These are phyloP conservation scores for Stenichneumon culpator DNA, from an alignment of 2,888 invertebrate genomes.

Conservation along the genomic window DNA sequence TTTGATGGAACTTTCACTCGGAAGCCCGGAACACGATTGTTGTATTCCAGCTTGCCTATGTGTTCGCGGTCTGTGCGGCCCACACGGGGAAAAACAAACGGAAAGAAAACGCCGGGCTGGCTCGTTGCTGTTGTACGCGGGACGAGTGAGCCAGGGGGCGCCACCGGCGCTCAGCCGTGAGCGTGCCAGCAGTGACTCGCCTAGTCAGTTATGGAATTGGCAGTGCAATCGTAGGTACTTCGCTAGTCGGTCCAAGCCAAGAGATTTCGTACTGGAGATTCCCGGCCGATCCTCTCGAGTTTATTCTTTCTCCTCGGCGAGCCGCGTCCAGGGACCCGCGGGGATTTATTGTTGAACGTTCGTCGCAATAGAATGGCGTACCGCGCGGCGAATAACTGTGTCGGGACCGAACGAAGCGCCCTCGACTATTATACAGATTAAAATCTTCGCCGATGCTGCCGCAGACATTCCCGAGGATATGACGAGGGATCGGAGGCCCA, in stretches of 20 bases:
- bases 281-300: conserved; percentile 47
- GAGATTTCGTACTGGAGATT: conserved; percentile 48
- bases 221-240: conserved; percentile 30
- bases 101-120: conserved; percentile 12
- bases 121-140: neutral
- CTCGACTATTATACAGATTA: conserved; percentile 50
- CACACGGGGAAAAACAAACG: conserved; percentile 31
- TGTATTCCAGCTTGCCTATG: conserved; percentile 49
- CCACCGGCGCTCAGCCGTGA: neutral
- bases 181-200: conserved; percentile 31
- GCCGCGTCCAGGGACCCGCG: neutral
- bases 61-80: conserved; percentile 38
- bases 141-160: conserved; percentile 17
- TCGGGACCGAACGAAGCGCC: conserved; percentile 17
- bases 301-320: neutral
- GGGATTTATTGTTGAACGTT: conserved; percentile 64
- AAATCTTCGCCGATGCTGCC: conserved; percentile 36
- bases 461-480: conserved; percentile 1
- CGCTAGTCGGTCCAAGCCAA: conserved; percentile 27
- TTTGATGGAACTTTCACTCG: conserved; percentile 73
- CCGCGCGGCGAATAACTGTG: conserved; percentile 12
- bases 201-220: conserved; percentile 47
- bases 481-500: conserved; percentile 15
- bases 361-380: conserved; percentile 28
- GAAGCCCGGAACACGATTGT: conserved; percentile 72